Conservation (phyloP, 2,113 vertebrate species). For the Sphaerodactylus townsendi region DNA sequence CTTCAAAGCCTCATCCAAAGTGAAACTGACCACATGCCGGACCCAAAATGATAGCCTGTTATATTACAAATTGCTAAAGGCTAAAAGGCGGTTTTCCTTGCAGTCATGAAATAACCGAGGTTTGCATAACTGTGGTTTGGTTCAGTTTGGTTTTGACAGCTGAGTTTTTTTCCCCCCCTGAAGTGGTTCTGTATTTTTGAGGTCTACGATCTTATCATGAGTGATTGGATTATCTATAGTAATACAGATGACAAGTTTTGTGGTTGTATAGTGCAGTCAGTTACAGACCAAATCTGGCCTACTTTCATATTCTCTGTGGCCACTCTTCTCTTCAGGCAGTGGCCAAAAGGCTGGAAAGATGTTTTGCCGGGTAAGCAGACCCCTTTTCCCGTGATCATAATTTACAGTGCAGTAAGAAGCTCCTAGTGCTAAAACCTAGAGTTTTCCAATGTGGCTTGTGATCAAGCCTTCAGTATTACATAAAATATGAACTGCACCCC, state of each 20-base stretch:
- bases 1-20: not conserved
- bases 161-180: fast-evolving
- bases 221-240: not conserved
- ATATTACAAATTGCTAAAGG: constrained; percentile 2
- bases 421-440: no score
- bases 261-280: not conserved
- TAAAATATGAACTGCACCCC: no score
- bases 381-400: no score
- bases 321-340: not conserved
- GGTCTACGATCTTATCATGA: not conserved
- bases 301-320: not conserved
- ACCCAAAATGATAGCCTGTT: not conserved
- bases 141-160: not conserved
- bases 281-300: not conserved
- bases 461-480: no score
- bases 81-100: not conserved
- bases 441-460: no score
- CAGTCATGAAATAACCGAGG: not conserved
- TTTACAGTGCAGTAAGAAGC: no score
- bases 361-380: no score
- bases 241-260: not conserved
- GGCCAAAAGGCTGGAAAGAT: not conserved
- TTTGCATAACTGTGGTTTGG: not conserved
- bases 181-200: not conserved
- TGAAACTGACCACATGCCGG: not conserved